Conservation (phyloP, 2,113 vertebrate genomes). For the Microtus oregoni region DNA sequence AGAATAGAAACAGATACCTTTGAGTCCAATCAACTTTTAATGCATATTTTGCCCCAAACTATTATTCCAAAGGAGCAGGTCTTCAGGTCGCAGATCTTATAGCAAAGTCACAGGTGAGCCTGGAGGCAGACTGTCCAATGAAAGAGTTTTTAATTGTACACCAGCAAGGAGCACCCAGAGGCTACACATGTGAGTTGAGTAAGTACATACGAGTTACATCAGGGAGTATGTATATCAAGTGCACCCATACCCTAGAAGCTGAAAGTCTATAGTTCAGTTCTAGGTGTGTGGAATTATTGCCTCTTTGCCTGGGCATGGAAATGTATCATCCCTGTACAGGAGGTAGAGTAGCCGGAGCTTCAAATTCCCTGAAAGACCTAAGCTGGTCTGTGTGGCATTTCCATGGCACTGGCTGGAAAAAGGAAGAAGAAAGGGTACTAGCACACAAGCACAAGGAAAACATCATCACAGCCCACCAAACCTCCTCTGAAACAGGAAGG, state of each 20-base stretch:
- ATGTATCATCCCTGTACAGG: not conserved
- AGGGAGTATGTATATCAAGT: not conserved
- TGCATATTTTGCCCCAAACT: not conserved
- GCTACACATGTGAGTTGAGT: not conserved
- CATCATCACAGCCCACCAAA: not conserved
- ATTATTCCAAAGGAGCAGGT: not conserved
- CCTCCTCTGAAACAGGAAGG: not conserved
- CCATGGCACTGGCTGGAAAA: not conserved
- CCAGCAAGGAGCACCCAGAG: not conserved
- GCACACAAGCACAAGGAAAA: not conserved
- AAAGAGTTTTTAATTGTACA: not conserved
- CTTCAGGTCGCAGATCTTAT: not conserved
- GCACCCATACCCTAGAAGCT: not conserved
- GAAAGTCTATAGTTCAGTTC: not conserved
- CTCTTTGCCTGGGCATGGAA: not conserved
- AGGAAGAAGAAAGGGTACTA: not conserved
- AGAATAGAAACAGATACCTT: not conserved
- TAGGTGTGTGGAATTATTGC: accelerated
- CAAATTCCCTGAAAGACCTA: not conserved
- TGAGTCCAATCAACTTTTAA: not conserved
- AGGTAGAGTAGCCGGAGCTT: not conserved
- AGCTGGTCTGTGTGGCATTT: not conserved
- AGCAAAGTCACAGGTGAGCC: not conserved
- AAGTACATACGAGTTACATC: not conserved
- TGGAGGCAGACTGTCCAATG: not conserved